Conservation (phyloP, 1,140 invertebrate species). For the Drosophila jambulina region DNA sequence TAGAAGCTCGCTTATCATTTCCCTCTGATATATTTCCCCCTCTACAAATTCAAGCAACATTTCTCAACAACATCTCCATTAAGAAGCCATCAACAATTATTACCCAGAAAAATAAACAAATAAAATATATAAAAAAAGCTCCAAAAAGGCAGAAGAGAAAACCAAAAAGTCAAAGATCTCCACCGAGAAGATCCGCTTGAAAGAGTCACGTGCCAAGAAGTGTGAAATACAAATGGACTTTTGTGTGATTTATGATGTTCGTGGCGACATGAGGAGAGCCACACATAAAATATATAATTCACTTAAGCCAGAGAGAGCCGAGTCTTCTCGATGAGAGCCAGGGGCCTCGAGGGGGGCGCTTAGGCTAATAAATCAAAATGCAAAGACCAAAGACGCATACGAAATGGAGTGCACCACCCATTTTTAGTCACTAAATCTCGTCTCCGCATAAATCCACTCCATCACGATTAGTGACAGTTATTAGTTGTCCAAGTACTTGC, state of each 20-base stretch:
- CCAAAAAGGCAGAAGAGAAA: constrained; percentile 11
- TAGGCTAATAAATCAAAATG: constrained; percentile 44
- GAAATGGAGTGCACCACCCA: constrained; percentile 40
- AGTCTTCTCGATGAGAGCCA: constrained; percentile 4
- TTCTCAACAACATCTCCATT: constrained; percentile 33
- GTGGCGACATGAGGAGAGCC: constrained; percentile 35
- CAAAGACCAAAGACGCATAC: constrained; percentile 40
- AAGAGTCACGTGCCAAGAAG: constrained; percentile 50
- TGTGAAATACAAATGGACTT: constrained; percentile 55
- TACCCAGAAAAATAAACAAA: constrained; percentile 6
- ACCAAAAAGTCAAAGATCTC: constrained; percentile 40
- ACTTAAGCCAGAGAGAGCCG: constrained; percentile 26
- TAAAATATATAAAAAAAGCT: neutral
- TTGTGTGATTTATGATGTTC: constrained; percentile 52
- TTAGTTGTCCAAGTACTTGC: constrained; percentile 48
- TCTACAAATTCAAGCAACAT: neutral
- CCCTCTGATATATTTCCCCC: neutral
- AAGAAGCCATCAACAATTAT: constrained; percentile 37
- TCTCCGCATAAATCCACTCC: constrained; percentile 42
- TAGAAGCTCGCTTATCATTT: neutral
- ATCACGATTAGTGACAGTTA: constrained; percentile 52
- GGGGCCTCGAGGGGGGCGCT: neutral
- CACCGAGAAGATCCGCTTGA: constrained; percentile 25
- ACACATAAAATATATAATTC: constrained; percentile 54
- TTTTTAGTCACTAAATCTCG: constrained; percentile 45